phyloP scores from a whole-genome alignment of 2,888 invertebrate species.

The Drosophila emarginata region DNA sequence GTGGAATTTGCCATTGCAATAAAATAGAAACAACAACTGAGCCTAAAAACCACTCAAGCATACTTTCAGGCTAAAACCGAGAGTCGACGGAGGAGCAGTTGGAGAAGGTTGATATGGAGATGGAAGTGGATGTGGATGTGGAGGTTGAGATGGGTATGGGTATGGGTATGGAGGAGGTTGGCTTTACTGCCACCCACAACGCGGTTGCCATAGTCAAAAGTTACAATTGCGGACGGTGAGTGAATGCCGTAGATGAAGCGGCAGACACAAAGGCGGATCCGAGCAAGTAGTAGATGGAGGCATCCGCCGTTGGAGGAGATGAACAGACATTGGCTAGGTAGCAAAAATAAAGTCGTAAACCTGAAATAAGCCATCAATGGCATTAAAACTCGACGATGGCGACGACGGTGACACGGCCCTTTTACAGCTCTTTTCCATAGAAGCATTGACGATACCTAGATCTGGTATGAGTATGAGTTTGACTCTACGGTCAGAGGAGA shows the following conservation, averaged over 20 bases:
- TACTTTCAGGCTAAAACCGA: slow-evolving; percentile 33
- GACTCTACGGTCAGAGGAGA: no score
- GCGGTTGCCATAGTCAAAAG: slow-evolving; percentile 60
- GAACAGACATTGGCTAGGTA: slow-evolving; percentile 64
- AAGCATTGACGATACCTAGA: slow-evolving; percentile 9
- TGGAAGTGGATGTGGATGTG: background rate
- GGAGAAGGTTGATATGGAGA: background rate
- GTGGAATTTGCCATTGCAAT: slow-evolving; percentile 60
- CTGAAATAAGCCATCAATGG: slow-evolving; percentile 77
- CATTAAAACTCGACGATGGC: slow-evolving; percentile 65
- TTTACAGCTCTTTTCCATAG: slow-evolving; percentile 44
- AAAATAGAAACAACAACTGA: slow-evolving; percentile 73
- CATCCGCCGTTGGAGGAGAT: background rate
- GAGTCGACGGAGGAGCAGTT: slow-evolving; percentile 8
- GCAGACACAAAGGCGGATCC: slow-evolving; percentile 8
- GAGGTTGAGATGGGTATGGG: background rate
- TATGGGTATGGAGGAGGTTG: background rate
- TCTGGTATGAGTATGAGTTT: no score
- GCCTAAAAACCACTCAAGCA: slow-evolving; percentile 76
- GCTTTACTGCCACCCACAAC: slow-evolving; percentile 4
- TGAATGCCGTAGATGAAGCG: slow-evolving; percentile 57
- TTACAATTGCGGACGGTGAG: slow-evolving; percentile 61
- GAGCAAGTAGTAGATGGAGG: background rate
- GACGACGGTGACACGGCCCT: slow-evolving; percentile 54
- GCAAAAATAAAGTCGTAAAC: slow-evolving; percentile 76